Evolutionary conservation across 1,140 invertebrate genomes (phyloP), one percentile per base, ranked within the genome.

Genomic region (Branchinecta lindahli): DNA sequence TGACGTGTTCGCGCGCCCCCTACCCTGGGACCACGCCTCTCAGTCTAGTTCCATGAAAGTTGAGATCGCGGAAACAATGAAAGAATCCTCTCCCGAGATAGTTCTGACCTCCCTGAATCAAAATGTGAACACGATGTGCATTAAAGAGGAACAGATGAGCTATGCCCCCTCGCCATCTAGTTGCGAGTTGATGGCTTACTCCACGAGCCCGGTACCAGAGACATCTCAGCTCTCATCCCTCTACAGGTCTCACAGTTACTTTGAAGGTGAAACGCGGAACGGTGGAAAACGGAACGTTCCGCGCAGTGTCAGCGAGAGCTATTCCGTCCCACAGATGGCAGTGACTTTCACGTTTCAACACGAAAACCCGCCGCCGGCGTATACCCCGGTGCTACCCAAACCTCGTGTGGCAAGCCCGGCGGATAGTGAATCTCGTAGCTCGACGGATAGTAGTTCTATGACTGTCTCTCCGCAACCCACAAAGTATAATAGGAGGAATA

Each of bases 401-500:
- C 33, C n/a, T 33, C n/a, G 61, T 9, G 33, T 8, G 20, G 45
- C 12, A 33, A 69, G 33, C 74, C 75, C 75, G 77, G 77, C 75
- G 75, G 74, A 70, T 78, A 75, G 78, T 77, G 75, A 69, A 71
- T 61, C 45, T 10, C 33, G 15, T n/a, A 44, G 7, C 15, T 9
- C 8, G 8, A 10, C 33, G 45, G n/a, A 33, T 74, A 66, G 73
- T 73, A 12, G 70, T 72, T 20, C 12, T 68, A 18, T 68, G 21
- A 44, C 45, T n/a, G 66, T 12, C 12, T 44, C 33, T 21, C 45
- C 66, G 9, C 8, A 61, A 66, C 12, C 44, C 8, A 76, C 79
- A 65, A 87, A 87, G 76, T 95, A 94, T 81, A 96, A 96, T 81
- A 83, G 94, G 72, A 84, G 93, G 75, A 96, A 96, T 79, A 96